Base-by-base conservation (phyloP, 2,113 vertebrate species). In the Cynocephalus volans region DNA sequence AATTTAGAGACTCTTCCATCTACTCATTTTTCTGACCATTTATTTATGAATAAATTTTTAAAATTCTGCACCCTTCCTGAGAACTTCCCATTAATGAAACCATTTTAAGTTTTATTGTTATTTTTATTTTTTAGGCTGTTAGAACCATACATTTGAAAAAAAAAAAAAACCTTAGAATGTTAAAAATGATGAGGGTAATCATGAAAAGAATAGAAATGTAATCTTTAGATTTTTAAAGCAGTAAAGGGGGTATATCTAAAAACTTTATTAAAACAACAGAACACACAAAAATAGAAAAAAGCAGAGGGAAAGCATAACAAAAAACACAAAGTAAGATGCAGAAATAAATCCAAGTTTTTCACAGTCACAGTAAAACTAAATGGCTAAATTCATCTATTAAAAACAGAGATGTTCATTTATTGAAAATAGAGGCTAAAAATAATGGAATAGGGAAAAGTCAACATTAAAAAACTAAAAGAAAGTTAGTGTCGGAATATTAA, bases 231-330 rank as follows among this genome's bases (percentile, higher is more conserved):
- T 93, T 93, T 50, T 77, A 26, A 88, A 76, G 9, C 75, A 93
- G 6, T 12, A 54, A 3, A 48, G 7, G 8, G 28, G 15, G 4
- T 58, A 58, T 58, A 72, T 65, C 28, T 89, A 12, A 79, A 80
- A 89, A 33, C 36, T 88, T 73, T 62, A n/a, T 75, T 80, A 93
- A 93, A 73, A 24, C 41, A 89, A 52, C 41, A 85, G 72, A 93
- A 89, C 33, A 90, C 3, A 33, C 31, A 6, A 45, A 41, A 45
- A 76, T 3, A 54, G 26, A 80, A 76, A 65, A 64, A 79, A 52
- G 31, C 31, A 45, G 10, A 21, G 75, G 19, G 24, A 76, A 41
- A 62, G 41, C 62, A 84, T 10, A 76, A 19, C 90, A 13, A 56
- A 89, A 79, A 76, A 36, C 3, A 21, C 64, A 33, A 50, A 79